Evolutionary conservation across 2,888 invertebrate genomes (phyloP).

Genomic region (Phengaris arion): DNA sequence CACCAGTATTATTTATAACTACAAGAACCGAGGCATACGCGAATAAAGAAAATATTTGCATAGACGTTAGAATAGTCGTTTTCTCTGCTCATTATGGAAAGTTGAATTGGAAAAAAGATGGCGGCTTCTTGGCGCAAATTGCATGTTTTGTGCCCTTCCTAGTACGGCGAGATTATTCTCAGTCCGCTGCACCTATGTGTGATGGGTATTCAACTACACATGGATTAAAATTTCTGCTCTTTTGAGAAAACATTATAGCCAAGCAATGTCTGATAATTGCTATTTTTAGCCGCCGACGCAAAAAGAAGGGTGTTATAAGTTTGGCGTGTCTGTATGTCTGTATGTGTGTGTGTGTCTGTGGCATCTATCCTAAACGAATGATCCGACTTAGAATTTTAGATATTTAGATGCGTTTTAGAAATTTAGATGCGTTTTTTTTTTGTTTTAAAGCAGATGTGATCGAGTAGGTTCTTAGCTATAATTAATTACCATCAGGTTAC

Average conservation of each 20-base stretch:
- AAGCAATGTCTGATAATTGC: too few species aligned
- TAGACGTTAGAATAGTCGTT: constrained; percentile 59
- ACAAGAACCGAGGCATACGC: constrained; percentile 7
- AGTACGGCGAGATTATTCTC: constrained; percentile 45
- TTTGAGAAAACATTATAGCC: neutral
- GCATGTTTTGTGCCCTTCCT: constrained; percentile 62
- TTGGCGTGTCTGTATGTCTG: too few species aligned
- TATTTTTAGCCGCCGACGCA: too few species aligned
- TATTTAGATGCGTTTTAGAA: too few species aligned
- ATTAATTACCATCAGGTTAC: too few species aligned
- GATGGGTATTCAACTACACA: neutral
- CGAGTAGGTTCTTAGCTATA: too few species aligned
- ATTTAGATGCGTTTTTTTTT: too few species aligned
- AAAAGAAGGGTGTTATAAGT: too few species aligned
- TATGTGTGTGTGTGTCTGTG: too few species aligned
- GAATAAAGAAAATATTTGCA: constrained; percentile 67
- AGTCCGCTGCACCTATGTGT: constrained; percentile 4
- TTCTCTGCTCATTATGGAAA: constrained; percentile 70
- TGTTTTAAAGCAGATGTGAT: too few species aligned
- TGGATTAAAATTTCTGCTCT: neutral
- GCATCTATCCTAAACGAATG: too few species aligned
- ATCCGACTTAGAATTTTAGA: too few species aligned
- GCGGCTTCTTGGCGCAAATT: constrained; percentile 56
- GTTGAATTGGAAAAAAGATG: constrained; percentile 45
- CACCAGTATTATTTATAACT: constrained; percentile 22